Conservation (phyloP, 2,888 invertebrate species). For the Osedax frankpressi region DNA sequence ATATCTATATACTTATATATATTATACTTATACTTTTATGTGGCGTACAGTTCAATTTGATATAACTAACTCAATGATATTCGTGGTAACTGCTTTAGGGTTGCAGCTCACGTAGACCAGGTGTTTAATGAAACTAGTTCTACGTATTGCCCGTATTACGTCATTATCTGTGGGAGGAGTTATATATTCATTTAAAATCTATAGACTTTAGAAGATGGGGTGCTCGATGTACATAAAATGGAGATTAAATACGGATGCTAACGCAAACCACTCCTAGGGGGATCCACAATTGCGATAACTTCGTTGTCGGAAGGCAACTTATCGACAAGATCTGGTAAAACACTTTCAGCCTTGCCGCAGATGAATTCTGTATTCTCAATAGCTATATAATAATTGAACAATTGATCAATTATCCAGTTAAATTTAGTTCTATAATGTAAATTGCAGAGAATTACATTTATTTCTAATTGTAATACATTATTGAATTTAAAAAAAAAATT, state of each 20-base stretch:
- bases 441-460: no score
- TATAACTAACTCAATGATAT: slow-evolving; percentile 36
- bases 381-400: no score
- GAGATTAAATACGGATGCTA: slow-evolving; percentile 30
- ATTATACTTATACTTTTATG: no score
- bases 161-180: slow-evolving; percentile 33
- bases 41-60: no score
- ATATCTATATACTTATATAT: no score
- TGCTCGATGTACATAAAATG: no score
- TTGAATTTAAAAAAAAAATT: no score
- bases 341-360: slow-evolving; percentile 78
- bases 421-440: no score
- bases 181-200: no score
- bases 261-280: slow-evolving; percentile 74
- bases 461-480: no score
- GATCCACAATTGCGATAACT: slow-evolving; percentile 79
- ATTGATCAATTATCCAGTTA: no score
- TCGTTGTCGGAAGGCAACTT: slow-evolving; percentile 43
- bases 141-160: slow-evolving; percentile 58
- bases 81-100: slow-evolving; percentile 52
- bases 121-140: slow-evolving; percentile 59
- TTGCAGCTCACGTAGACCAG: slow-evolving; percentile 87
- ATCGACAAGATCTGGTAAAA: slow-evolving; percentile 51
- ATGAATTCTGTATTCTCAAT: slow-evolving; percentile 61
- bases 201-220: no score